phyloP scores from a whole-genome alignment of 2,888 invertebrate species.

The Melitaea athalia region DNA sequence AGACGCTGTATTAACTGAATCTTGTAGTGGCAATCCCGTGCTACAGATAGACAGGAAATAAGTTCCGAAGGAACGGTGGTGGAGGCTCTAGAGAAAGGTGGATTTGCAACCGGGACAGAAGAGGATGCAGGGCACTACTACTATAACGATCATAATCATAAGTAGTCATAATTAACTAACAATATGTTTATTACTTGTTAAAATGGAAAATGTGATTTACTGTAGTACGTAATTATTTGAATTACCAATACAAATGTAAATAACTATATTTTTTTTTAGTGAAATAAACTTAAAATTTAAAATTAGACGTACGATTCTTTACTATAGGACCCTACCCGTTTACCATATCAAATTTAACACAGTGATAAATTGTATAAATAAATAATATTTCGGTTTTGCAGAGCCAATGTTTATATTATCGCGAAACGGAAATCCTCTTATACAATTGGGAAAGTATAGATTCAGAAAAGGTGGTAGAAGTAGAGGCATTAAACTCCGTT shows the following conservation, averaged over 20 bases:
- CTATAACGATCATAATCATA: slow-evolving; percentile 43
- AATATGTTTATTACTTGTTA: background rate
- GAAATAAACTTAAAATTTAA: no score
- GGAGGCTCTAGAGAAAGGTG: slow-evolving; percentile 37
- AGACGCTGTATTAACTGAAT: slow-evolving; percentile 39
- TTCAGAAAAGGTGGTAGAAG: slow-evolving; percentile 43
- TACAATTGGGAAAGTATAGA: slow-evolving; percentile 46
- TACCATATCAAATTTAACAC: no score
- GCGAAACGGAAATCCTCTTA: slow-evolving; percentile 46
- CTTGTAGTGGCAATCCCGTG: slow-evolving; percentile 42
- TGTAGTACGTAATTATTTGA: background rate
- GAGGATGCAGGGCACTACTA: slow-evolving; percentile 46
- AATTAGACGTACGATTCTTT: no score
- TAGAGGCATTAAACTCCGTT: slow-evolving; percentile 45
- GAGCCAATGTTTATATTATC: slow-evolving; percentile 40
- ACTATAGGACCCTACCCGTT: no score
- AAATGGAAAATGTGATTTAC: background rate
- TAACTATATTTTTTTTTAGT: no score
- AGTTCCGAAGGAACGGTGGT: slow-evolving; percentile 46
- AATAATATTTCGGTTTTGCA: background rate
- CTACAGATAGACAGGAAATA: slow-evolving; percentile 46
- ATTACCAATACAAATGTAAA: no score
- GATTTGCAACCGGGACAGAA: slow-evolving; percentile 42
- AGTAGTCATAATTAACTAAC: background rate
- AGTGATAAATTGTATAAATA: no score